phyloP scores from a whole-genome alignment of 2,888 invertebrate genomes.

The Dicranocentrus wangi region DNA sequence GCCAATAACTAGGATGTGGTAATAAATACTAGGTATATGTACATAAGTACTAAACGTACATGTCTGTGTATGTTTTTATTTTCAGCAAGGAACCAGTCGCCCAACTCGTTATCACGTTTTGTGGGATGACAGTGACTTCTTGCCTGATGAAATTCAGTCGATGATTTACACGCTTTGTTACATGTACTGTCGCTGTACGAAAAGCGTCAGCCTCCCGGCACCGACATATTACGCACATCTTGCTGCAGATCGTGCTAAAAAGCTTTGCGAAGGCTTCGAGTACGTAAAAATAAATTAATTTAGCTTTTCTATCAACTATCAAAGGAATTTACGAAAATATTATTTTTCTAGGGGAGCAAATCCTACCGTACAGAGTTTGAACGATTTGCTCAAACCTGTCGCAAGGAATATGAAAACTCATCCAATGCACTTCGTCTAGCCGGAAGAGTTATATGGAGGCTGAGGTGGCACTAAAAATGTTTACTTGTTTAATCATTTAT shows the following conservation, averaged over 20 bases:
- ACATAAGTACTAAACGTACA: too few relatives aligned
- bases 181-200: constrained; percentile 86
- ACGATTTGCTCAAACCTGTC: constrained; percentile 23
- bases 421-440: constrained; percentile 64
- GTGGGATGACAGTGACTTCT: too few relatives aligned
- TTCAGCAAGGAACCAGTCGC: constrained; percentile 44
- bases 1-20: too few relatives aligned
- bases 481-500: too few relatives aligned
- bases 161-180: constrained; percentile 89
- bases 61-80: too few relatives aligned
- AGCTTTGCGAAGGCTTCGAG: constrained; percentile 61
- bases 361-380: constrained; percentile 34
- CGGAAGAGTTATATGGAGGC: too few relatives aligned
- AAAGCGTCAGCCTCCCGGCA: constrained; percentile 75
- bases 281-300: constrained; percentile 12
- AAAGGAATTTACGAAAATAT: not conserved
- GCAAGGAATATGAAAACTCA: not conserved
- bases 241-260: constrained; percentile 68
- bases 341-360: not conserved
- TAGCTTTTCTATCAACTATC: not conserved
- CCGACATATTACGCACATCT: constrained; percentile 69
- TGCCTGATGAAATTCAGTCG: constrained; percentile 84
- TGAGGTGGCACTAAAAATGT: too few relatives aligned
- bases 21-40: too few relatives aligned
- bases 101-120: constrained; percentile 80